Evolutionary conservation across 2,888 invertebrate genomes (phyloP).

Genomic region (Andrena marginata): DNA sequence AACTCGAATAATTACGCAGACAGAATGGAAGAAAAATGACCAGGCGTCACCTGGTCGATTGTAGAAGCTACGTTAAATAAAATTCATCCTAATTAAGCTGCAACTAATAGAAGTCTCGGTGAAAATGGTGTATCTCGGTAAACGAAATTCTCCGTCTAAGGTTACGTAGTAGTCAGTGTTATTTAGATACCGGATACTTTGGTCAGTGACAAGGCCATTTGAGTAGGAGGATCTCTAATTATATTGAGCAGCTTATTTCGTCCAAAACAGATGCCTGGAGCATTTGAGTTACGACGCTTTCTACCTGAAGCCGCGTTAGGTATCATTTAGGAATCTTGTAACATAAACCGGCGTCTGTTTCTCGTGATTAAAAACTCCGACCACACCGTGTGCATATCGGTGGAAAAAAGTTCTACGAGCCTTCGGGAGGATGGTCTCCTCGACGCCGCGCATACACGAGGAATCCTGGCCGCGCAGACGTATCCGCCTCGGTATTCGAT

Average conservation of each 20-base stretch:
- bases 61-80: background rate
- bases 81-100: background rate
- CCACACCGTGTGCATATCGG: conserved; percentile 19
- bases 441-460: conserved; percentile 28
- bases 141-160: too few relatives aligned
- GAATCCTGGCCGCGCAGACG: conserved; percentile 43
- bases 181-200: too few relatives aligned
- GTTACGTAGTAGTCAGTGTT: too few relatives aligned
- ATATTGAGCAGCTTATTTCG: background rate
- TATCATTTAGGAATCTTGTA: conserved; percentile 35
- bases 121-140: too few relatives aligned
- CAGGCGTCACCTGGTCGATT: background rate
- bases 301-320: conserved; percentile 18
- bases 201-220: too few relatives aligned
- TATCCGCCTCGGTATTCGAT: conserved; percentile 69
- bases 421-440: conserved; percentile 5
- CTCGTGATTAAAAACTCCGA: conserved; percentile 39
- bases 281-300: background rate
- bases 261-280: background rate
- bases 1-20: conserved; percentile 31
- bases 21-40: conserved; percentile 8
- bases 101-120: too few relatives aligned
- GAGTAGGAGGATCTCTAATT: background rate
- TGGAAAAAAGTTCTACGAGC: conserved; percentile 18
- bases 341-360: conserved; percentile 28